A percentile compares a stretch with the other conserved stretches of the same genome.
These are phyloP conservation scores for Melitaea cinxia DNA, from an alignment of 1,140 invertebrate species.

Conservation along the genomic window DNA sequence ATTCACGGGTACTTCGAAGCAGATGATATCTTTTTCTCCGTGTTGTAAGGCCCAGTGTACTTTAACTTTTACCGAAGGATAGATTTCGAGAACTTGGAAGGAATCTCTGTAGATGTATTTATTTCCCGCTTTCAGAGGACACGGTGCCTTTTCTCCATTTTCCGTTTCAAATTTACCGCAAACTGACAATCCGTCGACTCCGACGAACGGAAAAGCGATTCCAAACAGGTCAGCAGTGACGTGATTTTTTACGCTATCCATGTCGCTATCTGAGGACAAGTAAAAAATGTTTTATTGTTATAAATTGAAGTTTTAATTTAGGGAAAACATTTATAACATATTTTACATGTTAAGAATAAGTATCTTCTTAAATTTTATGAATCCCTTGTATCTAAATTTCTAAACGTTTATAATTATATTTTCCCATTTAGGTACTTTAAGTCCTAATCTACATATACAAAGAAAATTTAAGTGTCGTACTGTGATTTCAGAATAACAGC, in stretches of 20 bases:
- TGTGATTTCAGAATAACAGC: no score
- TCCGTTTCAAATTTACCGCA: constrained; percentile 84
- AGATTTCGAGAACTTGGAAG: constrained; percentile 85
- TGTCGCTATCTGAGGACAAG: constrained; percentile 56
- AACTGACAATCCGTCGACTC: constrained; percentile 87
- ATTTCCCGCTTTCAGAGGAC: constrained; percentile 85
- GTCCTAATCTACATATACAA: no score
- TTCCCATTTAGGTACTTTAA: no score
- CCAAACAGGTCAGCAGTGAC: constrained; percentile 84
- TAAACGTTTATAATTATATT: no score
- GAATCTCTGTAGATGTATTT: constrained; percentile 87
- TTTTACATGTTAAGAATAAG: no score
- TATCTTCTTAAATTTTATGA: no score
- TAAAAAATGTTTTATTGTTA: neutral
- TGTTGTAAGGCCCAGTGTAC: constrained; percentile 84
- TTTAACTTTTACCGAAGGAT: constrained; percentile 85
- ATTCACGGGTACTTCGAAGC: constrained; percentile 86
- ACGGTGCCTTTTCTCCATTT: constrained; percentile 81
- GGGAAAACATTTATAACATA: no score
- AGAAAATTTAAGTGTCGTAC: no score
- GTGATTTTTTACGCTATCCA: constrained; percentile 49
- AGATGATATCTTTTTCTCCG: constrained; percentile 77
- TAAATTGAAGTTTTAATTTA: no score
- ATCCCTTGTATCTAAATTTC: no score
- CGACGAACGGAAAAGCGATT: constrained; percentile 87